Conservation (phyloP, 2,113 vertebrate genomes). For the Mormyrus lacerda region DNA sequence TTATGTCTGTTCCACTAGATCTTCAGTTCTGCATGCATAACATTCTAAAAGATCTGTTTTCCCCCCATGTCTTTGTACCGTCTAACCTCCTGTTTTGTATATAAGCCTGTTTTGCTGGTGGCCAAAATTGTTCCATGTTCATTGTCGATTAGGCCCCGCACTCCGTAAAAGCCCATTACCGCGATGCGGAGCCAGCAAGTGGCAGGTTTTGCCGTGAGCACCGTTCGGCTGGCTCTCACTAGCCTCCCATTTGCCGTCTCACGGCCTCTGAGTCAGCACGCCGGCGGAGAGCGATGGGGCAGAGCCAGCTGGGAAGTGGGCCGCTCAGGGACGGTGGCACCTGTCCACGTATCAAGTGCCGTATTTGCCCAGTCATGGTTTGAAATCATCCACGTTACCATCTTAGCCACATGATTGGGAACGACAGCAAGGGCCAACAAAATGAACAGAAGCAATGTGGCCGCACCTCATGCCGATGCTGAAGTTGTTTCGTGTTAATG, state of each 20-base stretch:
- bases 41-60: not conserved
- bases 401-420: not conserved
- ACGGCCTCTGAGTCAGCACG: not conserved
- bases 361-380: not conserved
- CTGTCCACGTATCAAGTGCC: constrained; percentile 17
- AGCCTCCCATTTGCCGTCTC: not conserved
- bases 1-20: not conserved
- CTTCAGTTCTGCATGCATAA: not conserved
- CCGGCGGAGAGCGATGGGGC: constrained; percentile 14
- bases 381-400: not conserved
- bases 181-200: not conserved
- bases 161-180: not conserved
- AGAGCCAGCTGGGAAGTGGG: constrained; percentile 4
- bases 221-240: not conserved
- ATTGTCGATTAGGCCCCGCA: not conserved
- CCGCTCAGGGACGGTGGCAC: constrained; percentile 29
- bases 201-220: not conserved
- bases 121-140: not conserved
- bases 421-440: not conserved
- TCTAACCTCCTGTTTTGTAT: not conserved
- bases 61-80: not conserved
- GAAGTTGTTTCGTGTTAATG: not conserved
- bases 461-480: not conserved
- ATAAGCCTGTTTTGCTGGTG: not conserved
- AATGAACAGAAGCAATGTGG: not conserved